Percentiles rank a stretch among this genome's conserved stretches.
Evolutionary conservation across 2,797 vertebrate species (phyloP).

Genomic region (Myioborus melanocephalus): DNA sequence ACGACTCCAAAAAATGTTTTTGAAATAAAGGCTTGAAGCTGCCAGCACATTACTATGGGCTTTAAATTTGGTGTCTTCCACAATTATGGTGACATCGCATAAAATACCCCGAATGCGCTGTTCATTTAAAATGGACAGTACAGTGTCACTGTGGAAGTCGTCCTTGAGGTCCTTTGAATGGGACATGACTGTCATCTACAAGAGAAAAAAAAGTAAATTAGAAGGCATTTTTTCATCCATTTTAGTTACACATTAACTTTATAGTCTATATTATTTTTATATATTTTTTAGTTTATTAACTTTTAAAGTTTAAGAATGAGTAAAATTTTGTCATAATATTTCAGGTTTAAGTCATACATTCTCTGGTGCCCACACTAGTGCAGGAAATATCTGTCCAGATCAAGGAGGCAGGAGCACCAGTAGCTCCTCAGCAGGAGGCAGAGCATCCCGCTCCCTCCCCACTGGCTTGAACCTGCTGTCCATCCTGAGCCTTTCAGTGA

Average conservation of each 20-base stretch:
- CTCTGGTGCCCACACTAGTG: neutral
- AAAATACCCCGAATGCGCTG: slow-evolving; percentile 93
- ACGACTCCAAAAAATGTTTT: slow-evolving; percentile 87
- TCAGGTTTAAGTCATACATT: neutral
- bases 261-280: neutral
- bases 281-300: neutral
- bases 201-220: neutral
- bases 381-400: neutral
- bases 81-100: slow-evolving; percentile 96
- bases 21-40: slow-evolving; percentile 95
- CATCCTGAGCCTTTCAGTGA: neutral
- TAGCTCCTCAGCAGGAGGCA: neutral
- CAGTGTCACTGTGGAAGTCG: slow-evolving; percentile 86
- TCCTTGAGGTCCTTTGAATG: slow-evolving; percentile 90
- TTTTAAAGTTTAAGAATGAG: neutral
- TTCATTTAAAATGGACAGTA: slow-evolving; percentile 93
- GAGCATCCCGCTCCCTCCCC: neutral
- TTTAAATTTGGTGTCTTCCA: slow-evolving; percentile 97
- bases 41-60: slow-evolving; percentile 97
- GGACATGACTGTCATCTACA: slow-evolving; percentile 90
- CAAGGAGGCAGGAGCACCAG: neutral
- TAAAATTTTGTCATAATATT: neutral
- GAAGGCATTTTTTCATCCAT: neutral
- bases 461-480: fast-evolving
- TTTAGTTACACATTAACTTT: neutral